Conservation (phyloP, 2,113 vertebrate genomes). For the Sminthopsis crassicaudata region DNA sequence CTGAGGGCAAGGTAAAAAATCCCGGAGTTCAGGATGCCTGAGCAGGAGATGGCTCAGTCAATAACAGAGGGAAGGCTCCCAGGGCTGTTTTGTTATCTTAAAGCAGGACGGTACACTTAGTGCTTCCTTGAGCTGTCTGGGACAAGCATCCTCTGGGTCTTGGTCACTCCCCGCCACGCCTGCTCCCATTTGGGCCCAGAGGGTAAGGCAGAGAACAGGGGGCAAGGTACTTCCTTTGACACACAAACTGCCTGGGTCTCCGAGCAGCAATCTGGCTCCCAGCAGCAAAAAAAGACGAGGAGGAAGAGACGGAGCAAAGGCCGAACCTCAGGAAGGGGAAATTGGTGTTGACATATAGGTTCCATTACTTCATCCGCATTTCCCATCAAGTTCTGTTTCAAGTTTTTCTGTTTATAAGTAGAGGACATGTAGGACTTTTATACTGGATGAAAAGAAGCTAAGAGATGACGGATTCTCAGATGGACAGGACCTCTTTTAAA, state of each 20-base stretch:
- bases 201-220: neutral
- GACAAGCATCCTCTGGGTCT: slow-evolving; percentile 22
- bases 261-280: slow-evolving; percentile 19
- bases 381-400: slow-evolving; percentile 71
- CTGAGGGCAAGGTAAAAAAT: slow-evolving; percentile 64
- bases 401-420: slow-evolving; percentile 25
- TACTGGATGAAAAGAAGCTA: neutral
- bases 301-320: slow-evolving; percentile 44
- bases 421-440: slow-evolving; percentile 1
- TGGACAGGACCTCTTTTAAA: slow-evolving; percentile 31
- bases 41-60: slow-evolving; percentile 72
- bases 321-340: slow-evolving; percentile 66
- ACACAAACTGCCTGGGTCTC: slow-evolving; percentile 3
- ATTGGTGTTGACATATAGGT: slow-evolving; percentile 63
- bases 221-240: neutral
- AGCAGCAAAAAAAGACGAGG: slow-evolving; percentile 39
- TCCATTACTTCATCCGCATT: slow-evolving; percentile 16
- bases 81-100: neutral
- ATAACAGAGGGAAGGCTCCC: slow-evolving; percentile 56
- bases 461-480: neutral
- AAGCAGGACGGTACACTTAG: neutral
- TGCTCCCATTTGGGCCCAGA: slow-evolving; percentile 1
- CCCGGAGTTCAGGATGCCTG: neutral
- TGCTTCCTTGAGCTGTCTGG: slow-evolving; percentile 56
- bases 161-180: slow-evolving; percentile 41